phyloP scores from a whole-genome alignment of 2,797 vertebrate genomes.

The Myoxocephalus aenaeus region DNA sequence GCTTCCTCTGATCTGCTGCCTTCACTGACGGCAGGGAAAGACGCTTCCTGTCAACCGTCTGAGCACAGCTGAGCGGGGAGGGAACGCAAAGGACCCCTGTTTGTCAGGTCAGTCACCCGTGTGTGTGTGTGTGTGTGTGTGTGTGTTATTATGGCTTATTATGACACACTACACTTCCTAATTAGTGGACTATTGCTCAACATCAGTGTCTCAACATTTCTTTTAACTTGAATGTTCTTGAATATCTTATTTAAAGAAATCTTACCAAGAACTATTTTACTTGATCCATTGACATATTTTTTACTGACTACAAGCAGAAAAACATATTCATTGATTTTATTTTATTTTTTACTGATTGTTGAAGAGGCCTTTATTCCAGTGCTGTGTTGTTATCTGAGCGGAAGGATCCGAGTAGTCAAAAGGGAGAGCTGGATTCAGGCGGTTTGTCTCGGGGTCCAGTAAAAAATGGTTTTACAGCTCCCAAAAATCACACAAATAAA shows the following conservation, averaged over 20 bases:
- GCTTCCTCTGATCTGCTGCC: slow-evolving; percentile 27
- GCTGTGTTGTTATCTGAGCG: no score
- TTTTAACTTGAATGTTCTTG: no score
- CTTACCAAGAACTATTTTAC: neutral
- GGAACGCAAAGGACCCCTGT: neutral
- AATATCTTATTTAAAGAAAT: no score
- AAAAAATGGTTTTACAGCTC: neutral
- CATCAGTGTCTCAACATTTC: no score
- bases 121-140: neutral
- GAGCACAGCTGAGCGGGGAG: slow-evolving; percentile 21
- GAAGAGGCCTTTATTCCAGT: no score
- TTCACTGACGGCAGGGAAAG: slow-evolving; percentile 2
- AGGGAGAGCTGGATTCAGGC: neutral
- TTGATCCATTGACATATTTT: no score
- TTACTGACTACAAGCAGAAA: no score
- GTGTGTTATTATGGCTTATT: neutral
- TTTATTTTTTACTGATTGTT: no score
- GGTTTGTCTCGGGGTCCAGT: neutral
- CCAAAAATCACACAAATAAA: neutral
- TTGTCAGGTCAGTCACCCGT: neutral
- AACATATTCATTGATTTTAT: no score
- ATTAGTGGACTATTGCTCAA: neutral
- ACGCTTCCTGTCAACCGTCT: slow-evolving; percentile 3
- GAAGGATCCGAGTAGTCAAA: neutral
- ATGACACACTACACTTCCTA: no score